A percentile compares a stretch with the other conserved stretches of the same genome.
Conservation (phyloP, 2,797 vertebrate species). For the Gambusia yucatana region DNA sequence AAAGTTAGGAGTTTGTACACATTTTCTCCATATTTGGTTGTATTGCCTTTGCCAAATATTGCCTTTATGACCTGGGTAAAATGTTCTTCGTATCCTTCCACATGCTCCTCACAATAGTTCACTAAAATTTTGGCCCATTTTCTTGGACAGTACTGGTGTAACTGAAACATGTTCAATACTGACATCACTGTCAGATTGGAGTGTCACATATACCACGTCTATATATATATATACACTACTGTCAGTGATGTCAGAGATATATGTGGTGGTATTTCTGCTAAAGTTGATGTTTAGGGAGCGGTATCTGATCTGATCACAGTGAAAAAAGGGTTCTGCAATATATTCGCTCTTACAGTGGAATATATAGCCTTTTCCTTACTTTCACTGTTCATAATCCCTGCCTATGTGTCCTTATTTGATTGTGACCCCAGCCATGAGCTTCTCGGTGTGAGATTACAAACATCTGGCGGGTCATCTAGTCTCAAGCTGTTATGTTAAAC, state of each 20-base stretch:
- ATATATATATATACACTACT: too few relatives aligned
- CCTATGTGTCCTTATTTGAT: slow-evolving; percentile 72
- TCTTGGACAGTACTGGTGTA: too few relatives aligned
- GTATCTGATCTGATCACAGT: neutral
- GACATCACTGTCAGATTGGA: too few relatives aligned
- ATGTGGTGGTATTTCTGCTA: neutral
- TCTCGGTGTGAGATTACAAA: slow-evolving; percentile 78
- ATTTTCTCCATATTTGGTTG: neutral
- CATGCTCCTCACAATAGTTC: neutral
- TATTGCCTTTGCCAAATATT: neutral
- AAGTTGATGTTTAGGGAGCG: neutral
- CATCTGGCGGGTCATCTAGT: slow-evolving; percentile 77
- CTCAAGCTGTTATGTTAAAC: slow-evolving; percentile 74
- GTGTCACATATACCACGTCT: too few relatives aligned
- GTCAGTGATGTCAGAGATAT: too few relatives aligned
- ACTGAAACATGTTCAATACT: too few relatives aligned
- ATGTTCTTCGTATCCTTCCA: neutral
- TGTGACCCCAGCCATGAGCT: slow-evolving; percentile 60
- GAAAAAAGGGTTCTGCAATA: slow-evolving; percentile 44
- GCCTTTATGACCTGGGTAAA: neutral
- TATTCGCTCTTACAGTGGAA: slow-evolving; percentile 47
- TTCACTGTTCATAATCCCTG: slow-evolving; percentile 72
- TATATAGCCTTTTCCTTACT: slow-evolving; percentile 57
- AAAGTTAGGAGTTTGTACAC: neutral
- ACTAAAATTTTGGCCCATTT: neutral